These are phyloP conservation scores for Drosophila mimetica DNA, from an alignment of 2,888 invertebrate species.

Conservation along the genomic window DNA sequence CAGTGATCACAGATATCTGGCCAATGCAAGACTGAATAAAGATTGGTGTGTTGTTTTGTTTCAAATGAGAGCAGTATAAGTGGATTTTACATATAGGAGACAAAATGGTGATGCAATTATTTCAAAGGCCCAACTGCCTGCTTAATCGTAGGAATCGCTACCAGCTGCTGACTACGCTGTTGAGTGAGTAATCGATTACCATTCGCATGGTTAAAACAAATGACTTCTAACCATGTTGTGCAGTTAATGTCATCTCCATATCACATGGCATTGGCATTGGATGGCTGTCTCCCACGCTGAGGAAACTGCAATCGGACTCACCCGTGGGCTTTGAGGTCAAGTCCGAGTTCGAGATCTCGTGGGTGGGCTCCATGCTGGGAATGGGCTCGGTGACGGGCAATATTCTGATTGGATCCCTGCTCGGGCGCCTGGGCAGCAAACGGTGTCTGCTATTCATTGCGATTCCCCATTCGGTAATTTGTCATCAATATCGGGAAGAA, in stretches of 20 bases:
- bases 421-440: slow-evolving; percentile 74
- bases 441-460: slow-evolving; percentile 71
- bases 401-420: slow-evolving; percentile 62
- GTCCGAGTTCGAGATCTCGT: slow-evolving; percentile 72
- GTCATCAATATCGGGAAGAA: neutral
- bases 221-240: neutral
- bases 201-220: too few relatives aligned
- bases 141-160: slow-evolving; percentile 59
- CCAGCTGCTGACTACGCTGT: slow-evolving; percentile 66
- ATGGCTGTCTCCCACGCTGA: slow-evolving; percentile 82
- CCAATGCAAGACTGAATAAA: slow-evolving; percentile 36
- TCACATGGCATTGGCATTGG: slow-evolving; percentile 82
- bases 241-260: slow-evolving; percentile 81
- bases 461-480: slow-evolving; percentile 78
- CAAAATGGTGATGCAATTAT: slow-evolving; percentile 43
- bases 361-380: slow-evolving; percentile 80
- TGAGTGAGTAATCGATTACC: slow-evolving; percentile 56
- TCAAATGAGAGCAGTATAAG: neutral
- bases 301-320: slow-evolving; percentile 69
- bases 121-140: slow-evolving; percentile 50
- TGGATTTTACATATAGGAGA: neutral
- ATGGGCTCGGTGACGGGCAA: slow-evolving; percentile 79
- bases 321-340: slow-evolving; percentile 64
- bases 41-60: neutral
- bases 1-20: slow-evolving; percentile 25